These are phyloP conservation scores for Oligia latruncula DNA, from an alignment of 2,888 invertebrate species.

Conservation along the genomic window DNA sequence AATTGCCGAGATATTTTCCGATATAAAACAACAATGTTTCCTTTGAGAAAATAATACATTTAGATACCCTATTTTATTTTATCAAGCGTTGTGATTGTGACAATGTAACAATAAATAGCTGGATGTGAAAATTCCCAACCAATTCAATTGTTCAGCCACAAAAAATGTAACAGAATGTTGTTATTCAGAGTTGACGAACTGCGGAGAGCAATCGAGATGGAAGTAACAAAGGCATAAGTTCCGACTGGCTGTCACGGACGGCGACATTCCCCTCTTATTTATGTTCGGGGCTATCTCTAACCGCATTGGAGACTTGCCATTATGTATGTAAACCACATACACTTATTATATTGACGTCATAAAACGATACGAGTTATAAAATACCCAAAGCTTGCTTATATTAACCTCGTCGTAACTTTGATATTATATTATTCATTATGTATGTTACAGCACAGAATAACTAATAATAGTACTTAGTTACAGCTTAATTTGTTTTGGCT, in stretches of 20 bases:
- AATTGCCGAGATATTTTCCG: slow-evolving; percentile 51
- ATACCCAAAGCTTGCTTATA: slow-evolving; percentile 53
- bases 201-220: slow-evolving; percentile 60
- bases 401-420: slow-evolving; percentile 51
- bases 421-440: slow-evolving; percentile 52
- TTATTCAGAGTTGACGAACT: slow-evolving; percentile 65
- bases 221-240: slow-evolving; percentile 60
- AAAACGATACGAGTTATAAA: slow-evolving; percentile 55
- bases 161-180: slow-evolving; percentile 64
- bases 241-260: slow-evolving; percentile 58
- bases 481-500: slow-evolving; percentile 45
- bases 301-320: slow-evolving; percentile 53
- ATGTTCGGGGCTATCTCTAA: slow-evolving; percentile 44
- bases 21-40: slow-evolving; percentile 49
- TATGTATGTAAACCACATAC: slow-evolving; percentile 56
- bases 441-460: neutral
- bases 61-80: slow-evolving; percentile 53
- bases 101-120: slow-evolving; percentile 64
- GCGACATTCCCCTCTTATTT: slow-evolving; percentile 53
- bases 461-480: neutral
- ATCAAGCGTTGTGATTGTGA: slow-evolving; percentile 49
- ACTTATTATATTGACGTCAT: slow-evolving; percentile 52
- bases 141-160: slow-evolving; percentile 73
- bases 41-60: slow-evolving; percentile 53
- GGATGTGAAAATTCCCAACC: slow-evolving; percentile 72